Conservation (phyloP, 2,797 vertebrate species). For the Limosa lapponica region DNA sequence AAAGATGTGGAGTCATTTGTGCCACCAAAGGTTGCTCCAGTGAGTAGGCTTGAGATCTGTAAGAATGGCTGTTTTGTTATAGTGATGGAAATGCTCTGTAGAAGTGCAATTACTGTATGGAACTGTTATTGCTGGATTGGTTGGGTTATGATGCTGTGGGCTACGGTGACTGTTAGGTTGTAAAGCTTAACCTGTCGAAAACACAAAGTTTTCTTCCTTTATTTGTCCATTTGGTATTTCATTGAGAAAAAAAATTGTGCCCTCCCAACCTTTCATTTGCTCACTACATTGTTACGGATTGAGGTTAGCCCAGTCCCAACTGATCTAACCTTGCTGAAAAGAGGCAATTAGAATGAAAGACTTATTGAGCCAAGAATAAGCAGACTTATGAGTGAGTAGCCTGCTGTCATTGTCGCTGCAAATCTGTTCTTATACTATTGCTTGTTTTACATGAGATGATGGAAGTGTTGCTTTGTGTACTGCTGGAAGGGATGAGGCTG, state of each 20-base stretch:
- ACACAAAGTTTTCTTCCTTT: not conserved
- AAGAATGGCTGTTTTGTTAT: not conserved
- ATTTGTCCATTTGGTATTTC: not conserved
- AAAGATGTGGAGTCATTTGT: slow-evolving; percentile 95
- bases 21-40: slow-evolving; percentile 86
- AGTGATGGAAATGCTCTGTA: not conserved
- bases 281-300: not conserved
- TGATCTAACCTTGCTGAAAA: not conserved
- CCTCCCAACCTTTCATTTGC: not conserved
- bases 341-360: not conserved
- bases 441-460: not conserved
- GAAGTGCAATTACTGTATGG: not conserved
- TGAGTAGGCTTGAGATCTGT: slow-evolving; percentile 74
- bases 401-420: not conserved
- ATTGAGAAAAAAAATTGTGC: not conserved
- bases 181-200: not conserved
- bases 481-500: not conserved
- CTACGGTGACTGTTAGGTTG: not conserved
- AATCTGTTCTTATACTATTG: not conserved
- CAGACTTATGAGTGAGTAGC: not conserved
- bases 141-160: not conserved
- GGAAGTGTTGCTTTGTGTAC: not conserved
- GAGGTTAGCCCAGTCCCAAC: not conserved
- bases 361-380: too few relatives aligned
- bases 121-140: not conserved